Conservation (phyloP, 2,113 vertebrate species). For the Epinephelus cyanopodus region DNA sequence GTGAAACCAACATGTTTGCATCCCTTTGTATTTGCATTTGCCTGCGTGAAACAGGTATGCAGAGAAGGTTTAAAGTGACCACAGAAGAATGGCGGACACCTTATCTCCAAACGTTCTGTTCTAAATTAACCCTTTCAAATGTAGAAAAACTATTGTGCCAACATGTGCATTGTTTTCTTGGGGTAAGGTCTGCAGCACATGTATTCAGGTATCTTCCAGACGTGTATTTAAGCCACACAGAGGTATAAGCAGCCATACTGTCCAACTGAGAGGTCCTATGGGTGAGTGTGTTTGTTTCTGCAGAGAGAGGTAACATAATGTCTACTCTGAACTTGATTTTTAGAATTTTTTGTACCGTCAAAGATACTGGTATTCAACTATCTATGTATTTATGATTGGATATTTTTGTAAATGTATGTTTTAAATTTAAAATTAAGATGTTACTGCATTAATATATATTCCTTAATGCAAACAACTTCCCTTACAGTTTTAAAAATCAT, state of each 20-base stretch:
- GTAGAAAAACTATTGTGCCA: no score
- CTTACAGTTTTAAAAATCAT: neutral
- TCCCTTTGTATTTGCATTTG: neutral
- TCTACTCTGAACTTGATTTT: neutral
- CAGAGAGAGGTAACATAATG: neutral
- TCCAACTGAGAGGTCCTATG: neutral
- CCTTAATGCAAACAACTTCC: neutral
- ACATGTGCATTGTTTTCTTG: neutral
- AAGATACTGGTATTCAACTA: no score
- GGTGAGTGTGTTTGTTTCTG: conserved; percentile 6
- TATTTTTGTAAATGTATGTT: neutral
- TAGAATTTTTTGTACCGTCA: no score
- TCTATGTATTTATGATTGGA: neutral
- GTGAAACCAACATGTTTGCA: neutral
- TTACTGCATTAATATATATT: neutral
- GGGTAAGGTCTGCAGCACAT: neutral
- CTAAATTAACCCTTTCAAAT: neutral
- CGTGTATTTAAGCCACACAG: neutral
- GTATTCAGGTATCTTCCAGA: neutral
- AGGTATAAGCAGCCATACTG: no score
- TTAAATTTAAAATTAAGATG: neutral
- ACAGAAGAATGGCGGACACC: neutral
- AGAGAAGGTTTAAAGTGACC: neutral
- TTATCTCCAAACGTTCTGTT: neutral
- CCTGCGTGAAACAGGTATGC: no score